A percentile compares a stretch with the other conserved stretches of the same genome.
These are phyloP conservation scores for Eupithecia vulgata DNA, from an alignment of 2,888 invertebrate genomes.

Conservation along the genomic window DNA sequence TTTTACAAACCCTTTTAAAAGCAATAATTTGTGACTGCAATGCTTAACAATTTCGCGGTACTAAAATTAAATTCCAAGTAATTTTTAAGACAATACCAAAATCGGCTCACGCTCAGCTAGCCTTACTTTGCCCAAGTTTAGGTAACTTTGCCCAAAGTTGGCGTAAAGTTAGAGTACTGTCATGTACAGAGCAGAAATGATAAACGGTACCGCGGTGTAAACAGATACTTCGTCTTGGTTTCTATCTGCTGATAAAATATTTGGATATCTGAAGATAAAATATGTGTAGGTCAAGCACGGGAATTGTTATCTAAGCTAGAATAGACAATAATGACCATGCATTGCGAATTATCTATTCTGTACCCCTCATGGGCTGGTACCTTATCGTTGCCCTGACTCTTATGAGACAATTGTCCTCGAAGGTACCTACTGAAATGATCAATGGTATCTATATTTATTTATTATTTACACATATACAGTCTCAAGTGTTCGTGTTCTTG, in stretches of 20 bases:
- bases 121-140: slow-evolving; percentile 12
- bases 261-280: too few species aligned
- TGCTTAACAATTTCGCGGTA: background rate
- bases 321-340: too few species aligned
- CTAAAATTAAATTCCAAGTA: background rate
- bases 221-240: slow-evolving; percentile 11
- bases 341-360: too few species aligned
- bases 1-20: background rate
- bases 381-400: too few species aligned
- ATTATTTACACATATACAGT: too few species aligned
- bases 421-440: too few species aligned
- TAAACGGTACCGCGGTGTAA: slow-evolving; percentile 24
- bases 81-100: background rate
- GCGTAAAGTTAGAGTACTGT: slow-evolving; percentile 11
- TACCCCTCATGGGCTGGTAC: too few species aligned
- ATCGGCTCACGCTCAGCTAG: slow-evolving; percentile 14
- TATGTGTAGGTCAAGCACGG: too few species aligned
- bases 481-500: too few species aligned
- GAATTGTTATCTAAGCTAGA: too few species aligned
- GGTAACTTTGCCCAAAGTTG: slow-evolving; percentile 19
- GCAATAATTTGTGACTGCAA: background rate
- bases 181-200: slow-evolving; percentile 20
- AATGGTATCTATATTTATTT: too few species aligned
- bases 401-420: too few species aligned
- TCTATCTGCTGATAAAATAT: background rate